Evolutionary conservation across 2,888 invertebrate species (phyloP).

Genomic region (Nysson spinosus): DNA sequence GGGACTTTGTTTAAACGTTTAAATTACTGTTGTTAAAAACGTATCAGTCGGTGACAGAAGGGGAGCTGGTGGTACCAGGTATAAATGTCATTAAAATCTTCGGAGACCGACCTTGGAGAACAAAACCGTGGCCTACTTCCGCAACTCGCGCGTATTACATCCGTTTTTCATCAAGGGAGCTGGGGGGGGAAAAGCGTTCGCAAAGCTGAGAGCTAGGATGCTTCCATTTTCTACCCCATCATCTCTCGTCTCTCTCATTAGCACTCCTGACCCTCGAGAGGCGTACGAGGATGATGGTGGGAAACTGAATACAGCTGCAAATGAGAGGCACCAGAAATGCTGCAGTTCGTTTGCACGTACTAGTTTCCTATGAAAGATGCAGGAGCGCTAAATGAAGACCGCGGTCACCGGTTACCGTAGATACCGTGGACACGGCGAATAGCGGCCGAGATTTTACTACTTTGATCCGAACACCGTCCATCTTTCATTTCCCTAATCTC

Average conservation of each 20-base stretch:
- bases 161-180: slow-evolving; percentile 17
- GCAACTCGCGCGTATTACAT: slow-evolving; percentile 13
- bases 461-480: slow-evolving; percentile 35
- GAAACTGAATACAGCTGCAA: slow-evolving; percentile 64
- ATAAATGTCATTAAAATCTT: slow-evolving; percentile 30
- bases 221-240: slow-evolving; percentile 57
- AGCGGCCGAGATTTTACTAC: slow-evolving; percentile 23
- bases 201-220: slow-evolving; percentile 32
- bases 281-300: slow-evolving; percentile 19
- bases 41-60: too few species aligned
- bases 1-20: too few species aligned
- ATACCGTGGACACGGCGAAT: slow-evolving; percentile 34
- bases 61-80: too few species aligned
- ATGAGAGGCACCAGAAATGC: slow-evolving; percentile 54
- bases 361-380: slow-evolving; percentile 58
- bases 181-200: slow-evolving; percentile 23
- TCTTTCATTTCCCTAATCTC: slow-evolving; percentile 42
- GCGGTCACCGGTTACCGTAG: slow-evolving; percentile 36
- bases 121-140: slow-evolving; percentile 44
- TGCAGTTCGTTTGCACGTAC: slow-evolving; percentile 26
- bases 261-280: slow-evolving; percentile 51
- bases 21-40: too few species aligned
- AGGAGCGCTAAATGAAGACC: slow-evolving; percentile 63
- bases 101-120: slow-evolving; percentile 34
- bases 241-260: slow-evolving; percentile 54